Base-by-base conservation (phyloP, 92 coral and sea anemone genomes). In the Muricea muricata region DNA sequence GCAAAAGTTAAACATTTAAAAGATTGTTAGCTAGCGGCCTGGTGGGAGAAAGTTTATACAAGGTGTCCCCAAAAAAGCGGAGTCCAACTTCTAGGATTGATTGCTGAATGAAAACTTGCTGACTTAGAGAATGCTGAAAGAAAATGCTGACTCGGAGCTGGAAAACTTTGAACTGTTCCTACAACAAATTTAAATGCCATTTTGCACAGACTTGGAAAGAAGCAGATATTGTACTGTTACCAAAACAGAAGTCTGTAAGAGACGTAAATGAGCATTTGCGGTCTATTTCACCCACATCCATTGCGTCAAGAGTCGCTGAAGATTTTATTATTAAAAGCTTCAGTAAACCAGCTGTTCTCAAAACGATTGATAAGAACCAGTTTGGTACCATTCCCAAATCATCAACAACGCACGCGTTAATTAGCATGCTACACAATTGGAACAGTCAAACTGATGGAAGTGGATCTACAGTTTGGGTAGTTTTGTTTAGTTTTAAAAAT, bases 261-360 rank as follows among this genome's bases (percentile, higher is more conserved):
- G 87, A 87, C 66, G 78, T 87, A 15, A 87, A 87, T 48, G 83
- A 83, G 34, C 88, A 87, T 58, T 56, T 87, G 23, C 68, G 88
- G 31, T 84, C 91, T 30, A 87, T 87, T 57, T 87, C 91, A 7
- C 65, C 83, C 15, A 83, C 88, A 45, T 87, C 91, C 5, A 50
- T 87, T 7, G 20, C 75, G 24, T 82, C 87, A 2, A 82, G 58
- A 21, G 87, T 83, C 5, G 91, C 81, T 20, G 87, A 87, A 45
- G 82, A 73, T 25, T 60, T 73, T 31, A 84, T 87, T 39, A 47
- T 89, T 25, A 82, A 55, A 42, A 74, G 18, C 4, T 63, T 18
- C 11, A 25, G 35, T 5, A 69, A 69, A 21, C 76, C 76, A 34
- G 76, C 70, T 18, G 70, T 63, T 17, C 21, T 63, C 18, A 25